phyloP scores from a whole-genome alignment of 2,797 vertebrate species.

The Trachurus trachurus region DNA sequence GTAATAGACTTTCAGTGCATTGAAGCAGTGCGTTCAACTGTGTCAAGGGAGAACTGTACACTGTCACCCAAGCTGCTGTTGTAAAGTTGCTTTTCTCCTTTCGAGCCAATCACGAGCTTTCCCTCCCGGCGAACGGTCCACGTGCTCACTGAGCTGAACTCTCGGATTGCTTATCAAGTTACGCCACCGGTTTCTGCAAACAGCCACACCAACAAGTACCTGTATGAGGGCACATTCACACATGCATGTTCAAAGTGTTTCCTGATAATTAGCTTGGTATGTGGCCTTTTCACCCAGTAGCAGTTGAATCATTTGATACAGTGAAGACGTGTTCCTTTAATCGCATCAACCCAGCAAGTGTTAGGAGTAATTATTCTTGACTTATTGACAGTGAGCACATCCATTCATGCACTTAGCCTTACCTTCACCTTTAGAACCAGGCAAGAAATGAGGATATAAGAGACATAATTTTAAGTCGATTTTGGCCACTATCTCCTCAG shows the following conservation, averaged over 20 bases:
- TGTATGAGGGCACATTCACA: conserved; percentile 13
- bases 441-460: neutral
- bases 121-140: conserved; percentile 57
- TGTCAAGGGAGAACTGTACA: conserved; percentile 60
- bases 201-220: conserved; percentile 28
- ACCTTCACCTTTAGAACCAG: conserved; percentile 37
- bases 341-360: conserved; percentile 40
- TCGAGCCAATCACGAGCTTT: conserved; percentile 59
- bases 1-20: conserved; percentile 25
- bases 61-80: conserved; percentile 68
- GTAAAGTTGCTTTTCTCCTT: conserved; percentile 43
- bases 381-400: conserved; percentile 44
- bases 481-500: conserved; percentile 26
- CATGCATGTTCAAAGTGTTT: conserved; percentile 18
- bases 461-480: conserved; percentile 21
- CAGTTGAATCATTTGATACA: conserved; percentile 38
- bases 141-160: conserved; percentile 43
- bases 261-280: conserved; percentile 40
- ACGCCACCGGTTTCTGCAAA: conserved; percentile 56
- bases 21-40: conserved; percentile 52
- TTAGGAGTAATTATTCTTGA: conserved; percentile 59
- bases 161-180: conserved; percentile 67
- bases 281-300: conserved; percentile 39
- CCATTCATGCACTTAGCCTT: conserved; percentile 47
- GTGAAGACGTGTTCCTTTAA: conserved; percentile 44